phyloP scores from a whole-genome alignment of 2,888 invertebrate genomes.

The Pristionchus mayeri region DNA sequence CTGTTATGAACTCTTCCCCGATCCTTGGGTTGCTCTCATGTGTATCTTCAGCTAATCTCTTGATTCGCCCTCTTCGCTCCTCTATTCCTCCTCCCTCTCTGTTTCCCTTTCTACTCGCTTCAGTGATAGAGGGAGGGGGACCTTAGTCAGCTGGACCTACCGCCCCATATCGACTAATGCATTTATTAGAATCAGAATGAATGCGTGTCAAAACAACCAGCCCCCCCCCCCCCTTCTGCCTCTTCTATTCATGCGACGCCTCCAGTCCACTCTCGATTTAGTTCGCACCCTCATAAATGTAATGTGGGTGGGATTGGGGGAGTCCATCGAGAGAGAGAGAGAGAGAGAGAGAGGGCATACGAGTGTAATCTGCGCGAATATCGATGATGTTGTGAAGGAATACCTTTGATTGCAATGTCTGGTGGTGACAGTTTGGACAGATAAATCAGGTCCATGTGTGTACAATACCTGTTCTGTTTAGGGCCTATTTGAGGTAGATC shows the following conservation, averaged over 20 bases:
- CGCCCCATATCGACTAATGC: not conserved
- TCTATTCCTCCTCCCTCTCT: not conserved
- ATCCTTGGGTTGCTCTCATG: not conserved
- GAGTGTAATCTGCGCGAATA: not conserved
- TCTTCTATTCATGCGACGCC: not conserved
- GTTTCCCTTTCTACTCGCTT: not conserved
- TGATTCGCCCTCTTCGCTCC: not conserved
- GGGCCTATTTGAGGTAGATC: not conserved
- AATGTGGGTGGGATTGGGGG: slow-evolving; percentile 27
- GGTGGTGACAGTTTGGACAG: not conserved
- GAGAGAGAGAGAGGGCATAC: not conserved
- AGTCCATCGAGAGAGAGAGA: too few species aligned
- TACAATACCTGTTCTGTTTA: slow-evolving; percentile 4
- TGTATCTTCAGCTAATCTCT: slow-evolving; percentile 8
- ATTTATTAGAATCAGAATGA: too few species aligned
- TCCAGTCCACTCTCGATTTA: slow-evolving; percentile 3
- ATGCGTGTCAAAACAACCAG: too few species aligned
- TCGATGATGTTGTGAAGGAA: too few species aligned
- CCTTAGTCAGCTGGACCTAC: not conserved
- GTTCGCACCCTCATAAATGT: slow-evolving; percentile 13
- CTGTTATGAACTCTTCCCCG: not conserved
- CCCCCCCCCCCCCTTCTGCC: not conserved
- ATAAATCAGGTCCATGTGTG: not conserved
- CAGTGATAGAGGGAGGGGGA: not conserved
- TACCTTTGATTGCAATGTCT: not conserved